Base-by-base conservation (phyloP, 2,113 vertebrate genomes). In the Seriola dumerili region DNA sequence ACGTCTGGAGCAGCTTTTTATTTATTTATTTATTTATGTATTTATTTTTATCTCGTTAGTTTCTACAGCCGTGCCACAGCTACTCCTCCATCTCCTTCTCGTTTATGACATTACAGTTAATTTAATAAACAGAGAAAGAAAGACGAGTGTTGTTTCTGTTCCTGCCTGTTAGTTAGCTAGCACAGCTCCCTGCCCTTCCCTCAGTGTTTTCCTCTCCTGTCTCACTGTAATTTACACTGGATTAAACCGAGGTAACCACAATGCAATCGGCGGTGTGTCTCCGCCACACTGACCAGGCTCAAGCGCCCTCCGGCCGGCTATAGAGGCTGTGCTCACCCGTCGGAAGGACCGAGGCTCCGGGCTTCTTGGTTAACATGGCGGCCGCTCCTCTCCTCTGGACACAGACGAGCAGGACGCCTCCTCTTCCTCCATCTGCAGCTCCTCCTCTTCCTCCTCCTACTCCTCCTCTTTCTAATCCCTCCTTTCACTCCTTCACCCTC, bases 321-420 rank as follows among this genome's bases (percentile, higher is more conserved):
- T 9, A 73, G 72, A 59, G 25, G 71, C 57, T 76, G 75, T 71
- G 67, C 97, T 99, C 95, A 98, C 97, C 97, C 90, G 96, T 95
- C 79, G 96, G 96, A 91, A 96, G 96, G 94, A 95, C 93, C 85
- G 95, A 91, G 93, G 96, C 89, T 93, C 96, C 95, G 94, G 97
- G 95, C 94, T 98, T 99, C 97, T 97, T 97, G 94, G 97, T 96
- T 97, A 98, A 99, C 97, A 99, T 99, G 97, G 97, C 97, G 97
- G 97, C 97, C 96, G 94, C 81, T 93, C 93, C 93, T 94, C 94
- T 95, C 95, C 95, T 88, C 71, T 92, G 88, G 84, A 67, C 84
- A n/a, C 58, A 14, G 76, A 73, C 23, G 81, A 89, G 91, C 90
- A 76, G 82, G 93, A 91, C 93, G 87, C 92, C 94, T 91, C 94